Base-by-base conservation (phyloP, 2,888 invertebrate species). In the Malthinus seriepunctatus region DNA sequence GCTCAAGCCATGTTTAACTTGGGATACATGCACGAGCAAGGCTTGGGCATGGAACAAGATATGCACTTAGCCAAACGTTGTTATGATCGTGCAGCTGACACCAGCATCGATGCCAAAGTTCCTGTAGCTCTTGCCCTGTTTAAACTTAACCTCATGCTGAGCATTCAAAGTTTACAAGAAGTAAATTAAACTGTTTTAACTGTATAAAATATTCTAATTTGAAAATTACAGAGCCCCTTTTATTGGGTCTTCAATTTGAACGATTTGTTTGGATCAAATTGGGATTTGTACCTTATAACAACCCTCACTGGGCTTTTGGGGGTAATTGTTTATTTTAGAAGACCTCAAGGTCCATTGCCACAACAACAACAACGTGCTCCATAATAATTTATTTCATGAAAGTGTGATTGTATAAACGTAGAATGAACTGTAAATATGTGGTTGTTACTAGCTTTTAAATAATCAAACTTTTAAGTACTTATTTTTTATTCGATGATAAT, bases 21-120 rank as follows among this genome's bases (percentile, higher is more conserved):
- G 64, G 99, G 96, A 15, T 99, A 97, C 79, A 99, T 99, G 99
- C 97, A 99, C 79, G 97, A 98, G 79, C 91, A 93, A 67, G 99
- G 99, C 0, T 82, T 97, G 15, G 99, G 99, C 6, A 89, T 99
- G 80, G 83, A 86, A 6, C 85, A 83, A 53, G 91, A 99, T 81
- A 87, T 95, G 73, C 95, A 99, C 81, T 81, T 99, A 58, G 99
- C 99, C 23, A 99, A 99, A 81, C 85, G 99, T 23, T 93, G 93
- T 78, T 63, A 63, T 8, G 99, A 99, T 82, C 86, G 93, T 78
- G 97, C 97, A 1, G 93, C 93, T 0, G 94, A 97, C 76, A 91
- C 95, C 0, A 93, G 91, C 74, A 83, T 89, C 0, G 97, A 98
- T 78, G 98, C 98, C 0, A 89, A 92, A 72, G 88, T 97, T 55